phyloP scores from a whole-genome alignment of 2,113 vertebrate species.

The Rhabdornis inornatus region DNA sequence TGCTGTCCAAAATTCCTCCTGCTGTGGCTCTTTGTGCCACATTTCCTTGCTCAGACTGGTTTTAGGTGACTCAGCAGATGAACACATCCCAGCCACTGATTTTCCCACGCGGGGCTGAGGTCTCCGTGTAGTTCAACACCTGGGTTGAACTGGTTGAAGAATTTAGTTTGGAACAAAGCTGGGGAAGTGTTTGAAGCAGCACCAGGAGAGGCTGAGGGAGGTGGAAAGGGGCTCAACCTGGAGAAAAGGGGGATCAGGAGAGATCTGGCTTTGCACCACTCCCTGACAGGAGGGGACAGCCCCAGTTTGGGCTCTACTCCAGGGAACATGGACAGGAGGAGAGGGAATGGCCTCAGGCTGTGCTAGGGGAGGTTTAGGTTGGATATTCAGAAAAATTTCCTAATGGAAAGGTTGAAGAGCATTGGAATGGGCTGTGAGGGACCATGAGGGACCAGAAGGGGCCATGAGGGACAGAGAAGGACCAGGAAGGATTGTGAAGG shows the following conservation, averaged over 20 bases:
- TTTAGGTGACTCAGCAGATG: neutral
- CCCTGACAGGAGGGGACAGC: no score
- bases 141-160: no score
- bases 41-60: accelerated
- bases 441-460: neutral
- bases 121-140: accelerated
- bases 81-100: accelerated
- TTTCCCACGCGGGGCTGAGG: accelerated
- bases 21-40: accelerated
- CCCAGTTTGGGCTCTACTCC: no score
- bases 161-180: neutral
- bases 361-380: no score
- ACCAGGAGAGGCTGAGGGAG: neutral
- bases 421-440: neutral
- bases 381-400: neutral
- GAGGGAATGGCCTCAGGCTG: no score
- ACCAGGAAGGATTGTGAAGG: no score
- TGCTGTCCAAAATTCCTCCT: neutral
- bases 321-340: no score
- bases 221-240: neutral
- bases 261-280: no score
- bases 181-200: neutral
- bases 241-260: no score
- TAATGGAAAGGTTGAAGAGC: neutral
- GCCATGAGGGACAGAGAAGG: accelerated